Evolutionary conservation across 2,888 invertebrate species (phyloP).

Genomic region (Leptothorax acervorum): DNA sequence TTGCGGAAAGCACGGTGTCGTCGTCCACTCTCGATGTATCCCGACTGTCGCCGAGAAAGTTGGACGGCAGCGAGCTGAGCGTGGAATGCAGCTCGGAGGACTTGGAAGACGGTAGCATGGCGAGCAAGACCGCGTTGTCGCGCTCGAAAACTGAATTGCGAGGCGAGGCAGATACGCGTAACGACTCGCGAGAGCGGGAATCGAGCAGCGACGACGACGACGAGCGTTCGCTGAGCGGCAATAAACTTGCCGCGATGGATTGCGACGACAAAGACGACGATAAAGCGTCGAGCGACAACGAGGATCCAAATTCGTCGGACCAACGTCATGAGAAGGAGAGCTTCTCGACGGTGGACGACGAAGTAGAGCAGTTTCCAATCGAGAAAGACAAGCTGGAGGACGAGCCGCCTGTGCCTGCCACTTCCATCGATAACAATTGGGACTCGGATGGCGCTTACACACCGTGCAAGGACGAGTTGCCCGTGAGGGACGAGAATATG

Average conservation of each 20-base stretch:
- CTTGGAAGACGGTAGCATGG: neutral
- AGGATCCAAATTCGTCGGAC: conserved; percentile 61
- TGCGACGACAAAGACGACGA: conserved; percentile 69
- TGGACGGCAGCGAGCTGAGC: conserved; percentile 59
- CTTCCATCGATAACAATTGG: conserved; percentile 71
- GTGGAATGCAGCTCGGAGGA: conserved; percentile 53
- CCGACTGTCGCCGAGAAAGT: conserved; percentile 66
- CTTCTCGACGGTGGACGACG: conserved; percentile 71
- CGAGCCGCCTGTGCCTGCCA: neutral
- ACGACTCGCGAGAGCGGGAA: conserved; percentile 29
- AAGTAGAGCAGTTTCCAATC: conserved; percentile 77
- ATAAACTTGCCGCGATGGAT: conserved; percentile 70
- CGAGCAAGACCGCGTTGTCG: neutral
- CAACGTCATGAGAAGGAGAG: conserved; percentile 50
- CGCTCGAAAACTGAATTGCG: neutral
- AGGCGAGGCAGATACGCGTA: neutral
- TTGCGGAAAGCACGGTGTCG: conserved; percentile 58
- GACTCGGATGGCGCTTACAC: conserved; percentile 84
- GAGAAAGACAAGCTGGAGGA: conserved; percentile 74
- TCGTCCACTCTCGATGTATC: conserved; percentile 63
- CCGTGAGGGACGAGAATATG: conserved; percentile 71
- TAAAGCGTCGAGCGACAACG: conserved; percentile 57
- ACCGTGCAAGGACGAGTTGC: conserved; percentile 83
- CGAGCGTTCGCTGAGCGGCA: conserved; percentile 63
- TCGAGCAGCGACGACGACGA: conserved; percentile 41